Conservation (phyloP, 1,140 invertebrate genomes). For the Glomeris maerens region DNA sequence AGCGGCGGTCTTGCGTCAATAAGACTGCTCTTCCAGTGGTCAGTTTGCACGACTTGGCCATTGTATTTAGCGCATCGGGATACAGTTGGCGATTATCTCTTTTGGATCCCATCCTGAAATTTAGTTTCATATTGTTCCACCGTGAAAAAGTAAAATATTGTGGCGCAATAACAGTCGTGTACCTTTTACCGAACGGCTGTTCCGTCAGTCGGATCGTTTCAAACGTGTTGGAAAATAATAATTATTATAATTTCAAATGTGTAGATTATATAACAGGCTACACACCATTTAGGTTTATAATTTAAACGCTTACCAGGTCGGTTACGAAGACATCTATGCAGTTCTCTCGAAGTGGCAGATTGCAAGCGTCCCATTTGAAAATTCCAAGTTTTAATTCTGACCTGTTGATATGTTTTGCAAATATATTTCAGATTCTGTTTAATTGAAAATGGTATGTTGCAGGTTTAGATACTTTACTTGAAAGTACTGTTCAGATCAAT, state of each 20-base stretch:
- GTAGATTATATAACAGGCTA: not conserved
- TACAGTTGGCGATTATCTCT: slow-evolving; percentile 38
- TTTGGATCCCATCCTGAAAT: slow-evolving; percentile 31
- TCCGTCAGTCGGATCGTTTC: too few species aligned
- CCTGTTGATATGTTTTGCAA: slow-evolving; percentile 7
- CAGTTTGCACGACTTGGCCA: slow-evolving; percentile 33
- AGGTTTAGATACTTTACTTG: slow-evolving; percentile 15
- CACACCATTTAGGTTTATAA: not conserved
- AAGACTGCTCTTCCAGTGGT: slow-evolving; percentile 36
- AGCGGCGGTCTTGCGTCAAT: slow-evolving; percentile 40
- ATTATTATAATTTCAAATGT: not conserved
- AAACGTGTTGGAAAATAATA: not conserved
- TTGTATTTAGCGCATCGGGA: slow-evolving; percentile 33
- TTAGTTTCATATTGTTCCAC: not conserved
- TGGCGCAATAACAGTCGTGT: slow-evolving; percentile 12
- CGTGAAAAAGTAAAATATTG: not conserved
- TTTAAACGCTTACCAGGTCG: slow-evolving; percentile 35
- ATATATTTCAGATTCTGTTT: slow-evolving; percentile 8
- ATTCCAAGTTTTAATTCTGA: slow-evolving; percentile 25
- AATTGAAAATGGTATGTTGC: not conserved
- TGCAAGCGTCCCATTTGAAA: slow-evolving; percentile 35
- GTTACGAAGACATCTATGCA: slow-evolving; percentile 42
- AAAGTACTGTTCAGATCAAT: slow-evolving; percentile 21
- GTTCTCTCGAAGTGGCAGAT: slow-evolving; percentile 35
- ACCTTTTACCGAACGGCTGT: slow-evolving; percentile 43